phyloP scores from a whole-genome alignment of 2,113 vertebrate genomes.

The Esox niger region DNA sequence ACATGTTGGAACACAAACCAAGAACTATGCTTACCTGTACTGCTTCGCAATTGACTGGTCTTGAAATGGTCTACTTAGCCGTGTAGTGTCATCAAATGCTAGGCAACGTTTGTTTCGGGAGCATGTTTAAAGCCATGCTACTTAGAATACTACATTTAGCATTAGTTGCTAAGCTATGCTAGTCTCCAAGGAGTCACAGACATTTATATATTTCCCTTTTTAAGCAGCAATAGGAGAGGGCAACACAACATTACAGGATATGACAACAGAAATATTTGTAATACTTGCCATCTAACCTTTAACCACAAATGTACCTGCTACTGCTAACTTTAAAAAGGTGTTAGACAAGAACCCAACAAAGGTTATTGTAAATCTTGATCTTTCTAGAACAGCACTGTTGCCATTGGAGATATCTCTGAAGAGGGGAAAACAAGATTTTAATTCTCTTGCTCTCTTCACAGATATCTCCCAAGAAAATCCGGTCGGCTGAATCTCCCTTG shows the following conservation, averaged over 20 bases:
- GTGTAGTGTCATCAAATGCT: not conserved
- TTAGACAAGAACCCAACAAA: too few relatives aligned
- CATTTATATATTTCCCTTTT: too few relatives aligned
- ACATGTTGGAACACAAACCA: too few relatives aligned
- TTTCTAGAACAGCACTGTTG: slow-evolving; percentile 63
- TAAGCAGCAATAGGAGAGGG: slow-evolving; percentile 14
- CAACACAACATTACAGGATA: slow-evolving; percentile 22
- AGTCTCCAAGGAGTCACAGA: slow-evolving; percentile 33
- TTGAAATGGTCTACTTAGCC: not conserved
- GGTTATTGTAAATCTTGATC: too few relatives aligned
- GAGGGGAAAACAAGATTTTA: slow-evolving; percentile 76
- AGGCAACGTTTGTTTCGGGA: not conserved
- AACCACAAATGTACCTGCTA: not conserved
- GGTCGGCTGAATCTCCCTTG: slow-evolving; percentile 75
- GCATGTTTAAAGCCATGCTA: not conserved
- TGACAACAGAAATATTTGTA: not conserved
- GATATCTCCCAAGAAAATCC: slow-evolving; percentile 83
- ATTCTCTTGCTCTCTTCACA: slow-evolving; percentile 82
- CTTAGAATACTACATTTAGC: not conserved
- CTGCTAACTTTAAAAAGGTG: too few relatives aligned
- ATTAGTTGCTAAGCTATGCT: not conserved
- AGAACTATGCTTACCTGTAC: too few relatives aligned
- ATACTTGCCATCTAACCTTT: slow-evolving; percentile 16
- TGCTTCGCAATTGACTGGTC: not conserved
- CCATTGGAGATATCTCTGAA: slow-evolving; percentile 82